Evolutionary conservation across 1,140 invertebrate genomes (phyloP), one percentile per base, ranked within the genome.

Genomic region (Macrosteles quadrilineatus): DNA sequence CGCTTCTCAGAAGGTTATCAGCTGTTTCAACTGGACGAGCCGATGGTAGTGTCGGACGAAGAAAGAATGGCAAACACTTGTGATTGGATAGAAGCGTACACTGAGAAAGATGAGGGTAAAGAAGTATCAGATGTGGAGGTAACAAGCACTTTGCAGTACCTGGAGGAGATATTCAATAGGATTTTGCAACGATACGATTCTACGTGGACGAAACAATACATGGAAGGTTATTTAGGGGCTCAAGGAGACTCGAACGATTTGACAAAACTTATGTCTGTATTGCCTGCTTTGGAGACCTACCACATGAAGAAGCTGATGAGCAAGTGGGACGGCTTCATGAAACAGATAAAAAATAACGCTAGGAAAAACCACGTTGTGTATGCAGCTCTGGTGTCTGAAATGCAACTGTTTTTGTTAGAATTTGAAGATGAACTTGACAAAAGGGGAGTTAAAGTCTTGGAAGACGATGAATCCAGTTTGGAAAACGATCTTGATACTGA

Each of bases 111-210:
- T 14, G n/a, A 23, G 23, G n/a, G 25, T 29, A 25, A 59, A 45
- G 9, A 6, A 2, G 36, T 66, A 1, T 43, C 63, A 1, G 63
- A 66, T 43, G 40, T 6, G 12, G 63, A 66, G 31, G 6, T 66
- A 27, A 17, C 32, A 25, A 29, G 14, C 2, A 19, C 63, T 43
- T 17, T 66, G 25, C 43, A 66, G 2, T 21, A 66, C 21, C 40
- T 66, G 21, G 63, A 66, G 23, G 40, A 66, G 27, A 40, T 66
- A 21, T 66, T 66, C 21, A 43, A 43, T 45, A 43, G 40, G 12
- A 66, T 66, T 36, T n/a, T 66, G 9, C 17, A 45, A 11, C 32
- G 40, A n/a, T 66, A 66, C 32, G 40, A 66, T 25, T 66, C 36
- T 3, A 66, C 40, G 2, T 66, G 63, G 63, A 23, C 21, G 27